Percentiles rank a stretch among this genome's conserved stretches.
Conservation (phyloP, 2,797 vertebrate genomes). For the Argya squamiceps region DNA sequence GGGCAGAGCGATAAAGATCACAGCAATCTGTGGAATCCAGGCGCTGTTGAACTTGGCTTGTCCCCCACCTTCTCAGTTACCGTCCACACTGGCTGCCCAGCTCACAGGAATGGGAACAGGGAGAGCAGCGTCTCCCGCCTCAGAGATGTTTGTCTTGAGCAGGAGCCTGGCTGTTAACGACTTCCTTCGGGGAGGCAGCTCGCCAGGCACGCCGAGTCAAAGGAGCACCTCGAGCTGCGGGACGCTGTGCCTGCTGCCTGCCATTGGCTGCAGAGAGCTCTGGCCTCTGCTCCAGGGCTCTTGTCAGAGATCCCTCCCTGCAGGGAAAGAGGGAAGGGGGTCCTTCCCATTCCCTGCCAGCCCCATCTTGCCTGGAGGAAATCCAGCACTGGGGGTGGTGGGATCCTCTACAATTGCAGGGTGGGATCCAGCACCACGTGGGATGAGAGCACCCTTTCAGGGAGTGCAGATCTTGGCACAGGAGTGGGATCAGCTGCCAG, state of each 20-base stretch:
- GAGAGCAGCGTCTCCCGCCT: neutral
- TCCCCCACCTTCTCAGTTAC: conserved; percentile 23
- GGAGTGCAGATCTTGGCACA: fast-evolving
- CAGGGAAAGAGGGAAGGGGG: neutral
- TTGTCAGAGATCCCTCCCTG: neutral
- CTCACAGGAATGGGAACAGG: neutral
- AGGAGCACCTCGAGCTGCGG: neutral
- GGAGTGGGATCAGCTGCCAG: neutral
- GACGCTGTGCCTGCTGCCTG: fast-evolving
- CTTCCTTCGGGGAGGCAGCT: neutral
- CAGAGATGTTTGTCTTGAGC: conserved; percentile 36
- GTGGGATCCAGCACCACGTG: fast-evolving
- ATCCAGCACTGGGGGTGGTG: neutral
- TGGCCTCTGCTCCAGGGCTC: neutral
- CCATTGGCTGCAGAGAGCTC: fast-evolving
- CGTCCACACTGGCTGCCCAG: neutral
- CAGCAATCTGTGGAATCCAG: conserved; percentile 34
- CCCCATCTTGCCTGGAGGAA: neutral
- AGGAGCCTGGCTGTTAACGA: neutral
- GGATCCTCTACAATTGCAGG: too few species aligned
- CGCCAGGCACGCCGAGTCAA: fast-evolving
- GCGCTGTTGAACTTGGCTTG: conserved; percentile 18
- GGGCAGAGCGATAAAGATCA: neutral
- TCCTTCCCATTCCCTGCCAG: neutral
- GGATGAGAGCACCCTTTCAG: neutral